Evolutionary conservation across 1,140 invertebrate species (phyloP).

Genomic region (Tyrophagus putrescentiae): DNA sequence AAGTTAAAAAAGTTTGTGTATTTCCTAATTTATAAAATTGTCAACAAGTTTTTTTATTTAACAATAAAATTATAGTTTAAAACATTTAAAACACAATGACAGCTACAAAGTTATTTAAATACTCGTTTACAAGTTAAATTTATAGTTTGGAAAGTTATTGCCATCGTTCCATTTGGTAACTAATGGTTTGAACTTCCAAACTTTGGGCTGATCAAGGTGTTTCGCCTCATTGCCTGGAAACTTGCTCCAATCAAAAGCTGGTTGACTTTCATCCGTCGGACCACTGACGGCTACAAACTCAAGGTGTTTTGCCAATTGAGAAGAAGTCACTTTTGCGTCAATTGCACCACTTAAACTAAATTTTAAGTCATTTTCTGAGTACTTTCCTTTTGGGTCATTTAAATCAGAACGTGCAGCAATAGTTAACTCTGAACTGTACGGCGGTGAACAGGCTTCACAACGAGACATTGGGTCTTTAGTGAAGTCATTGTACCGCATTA

Average conservation of each 20-base stretch:
- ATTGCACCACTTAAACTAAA: conserved; percentile 10
- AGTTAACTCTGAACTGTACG: conserved; percentile 13
- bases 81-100: too few species aligned
- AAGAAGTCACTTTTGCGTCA: conserved; percentile 32
- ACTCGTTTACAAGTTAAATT: too few species aligned
- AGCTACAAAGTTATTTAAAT: too few species aligned
- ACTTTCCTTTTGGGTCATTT: conserved; percentile 19
- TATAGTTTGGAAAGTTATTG: too few species aligned
- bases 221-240: not conserved
- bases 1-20: too few species aligned
- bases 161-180: not conserved
- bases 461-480: conserved; percentile 17
- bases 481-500: conserved; percentile 34
- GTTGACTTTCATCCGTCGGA: conserved; percentile 16
- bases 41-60: too few species aligned
- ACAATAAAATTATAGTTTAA: too few species aligned
- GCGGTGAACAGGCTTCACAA: conserved; percentile 22
- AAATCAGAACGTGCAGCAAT: conserved; percentile 23
- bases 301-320: conserved; percentile 33
- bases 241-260: conserved; percentile 17
- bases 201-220: conserved; percentile 17
- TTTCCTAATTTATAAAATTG: too few species aligned
- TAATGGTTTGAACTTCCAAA: conserved; percentile 13
- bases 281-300: conserved; percentile 25
- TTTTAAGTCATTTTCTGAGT: conserved; percentile 1